phyloP scores from a whole-genome alignment of 2,797 vertebrate species.

The Thamnophis elegans region DNA sequence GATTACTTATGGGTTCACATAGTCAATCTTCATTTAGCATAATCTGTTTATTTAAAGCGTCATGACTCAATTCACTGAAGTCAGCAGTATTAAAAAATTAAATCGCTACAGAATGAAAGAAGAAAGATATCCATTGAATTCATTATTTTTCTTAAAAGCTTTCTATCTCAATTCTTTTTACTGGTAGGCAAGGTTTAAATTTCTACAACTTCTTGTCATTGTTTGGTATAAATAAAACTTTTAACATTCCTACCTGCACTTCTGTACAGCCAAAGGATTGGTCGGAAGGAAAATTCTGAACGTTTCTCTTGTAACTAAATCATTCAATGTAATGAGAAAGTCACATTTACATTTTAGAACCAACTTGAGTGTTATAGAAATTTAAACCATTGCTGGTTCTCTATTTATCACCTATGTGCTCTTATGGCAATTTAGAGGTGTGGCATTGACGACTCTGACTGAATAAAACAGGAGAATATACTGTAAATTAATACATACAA shows the following conservation, averaged over 20 bases:
- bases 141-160: slow-evolving; percentile 16
- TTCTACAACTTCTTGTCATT: slow-evolving; percentile 8
- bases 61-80: background rate
- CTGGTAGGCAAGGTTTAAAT: slow-evolving; percentile 65
- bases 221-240: slow-evolving; percentile 48
- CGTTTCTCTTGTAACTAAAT: background rate
- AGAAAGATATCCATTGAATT: background rate
- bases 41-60: background rate
- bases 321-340: background rate
- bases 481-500: background rate
- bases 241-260: slow-evolving; percentile 38
- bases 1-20: background rate
- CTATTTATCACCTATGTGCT: background rate
- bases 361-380: slow-evolving; percentile 1
- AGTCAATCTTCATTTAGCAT: background rate
- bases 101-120: slow-evolving; percentile 1
- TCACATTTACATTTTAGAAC: background rate
- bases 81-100: background rate
- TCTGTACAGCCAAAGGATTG: background rate
- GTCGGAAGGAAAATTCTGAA: background rate
- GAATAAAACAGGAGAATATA: background rate
- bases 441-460: background rate
- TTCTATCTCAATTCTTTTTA: slow-evolving; percentile 32
- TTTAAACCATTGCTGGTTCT: background rate
- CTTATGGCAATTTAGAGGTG: background rate